phyloP scores from a whole-genome alignment of 1,140 invertebrate species.

The Drosophila serrata region DNA sequence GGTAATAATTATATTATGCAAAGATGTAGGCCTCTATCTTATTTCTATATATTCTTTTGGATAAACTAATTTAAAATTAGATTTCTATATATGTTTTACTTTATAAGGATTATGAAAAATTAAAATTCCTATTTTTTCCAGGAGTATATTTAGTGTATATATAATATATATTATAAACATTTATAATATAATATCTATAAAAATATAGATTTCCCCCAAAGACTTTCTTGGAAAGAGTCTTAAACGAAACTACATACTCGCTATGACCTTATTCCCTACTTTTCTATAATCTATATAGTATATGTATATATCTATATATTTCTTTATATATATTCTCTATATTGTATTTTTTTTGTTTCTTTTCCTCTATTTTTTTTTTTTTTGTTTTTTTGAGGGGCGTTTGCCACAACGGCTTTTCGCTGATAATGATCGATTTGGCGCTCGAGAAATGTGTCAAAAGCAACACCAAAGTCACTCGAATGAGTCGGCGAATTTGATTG shows the following conservation, averaged over 20 bases:
- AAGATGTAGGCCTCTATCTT: no score
- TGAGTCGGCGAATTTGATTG: constrained; percentile 54
- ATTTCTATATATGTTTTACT: no score
- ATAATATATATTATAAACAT: no score
- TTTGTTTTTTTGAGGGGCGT: constrained; percentile 66
- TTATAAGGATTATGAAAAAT: no score
- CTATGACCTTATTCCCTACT: neutral
- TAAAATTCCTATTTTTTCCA: no score
- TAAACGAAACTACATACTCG: neutral
- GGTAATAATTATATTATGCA: neutral
- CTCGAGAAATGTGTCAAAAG: constrained; percentile 74
- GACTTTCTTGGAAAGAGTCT: neutral
- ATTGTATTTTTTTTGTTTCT: constrained; percentile 1
- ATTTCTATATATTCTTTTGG: no score
- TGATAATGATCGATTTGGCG: constrained; percentile 76
- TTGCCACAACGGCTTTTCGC: constrained; percentile 47
- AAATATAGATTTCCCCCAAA: neutral
- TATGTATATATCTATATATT: neutral
- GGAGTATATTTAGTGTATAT: no score
- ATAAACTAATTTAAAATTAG: no score
- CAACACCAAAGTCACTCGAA: constrained; percentile 62
- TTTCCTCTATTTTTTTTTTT: neutral
- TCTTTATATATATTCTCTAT: neutral
- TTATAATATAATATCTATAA: neutral
- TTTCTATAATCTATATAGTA: neutral